Evolutionary conservation across 2,888 invertebrate species (phyloP), one percentile per base, ranked within the genome.

Genomic region (Cheilosia grossa): DNA sequence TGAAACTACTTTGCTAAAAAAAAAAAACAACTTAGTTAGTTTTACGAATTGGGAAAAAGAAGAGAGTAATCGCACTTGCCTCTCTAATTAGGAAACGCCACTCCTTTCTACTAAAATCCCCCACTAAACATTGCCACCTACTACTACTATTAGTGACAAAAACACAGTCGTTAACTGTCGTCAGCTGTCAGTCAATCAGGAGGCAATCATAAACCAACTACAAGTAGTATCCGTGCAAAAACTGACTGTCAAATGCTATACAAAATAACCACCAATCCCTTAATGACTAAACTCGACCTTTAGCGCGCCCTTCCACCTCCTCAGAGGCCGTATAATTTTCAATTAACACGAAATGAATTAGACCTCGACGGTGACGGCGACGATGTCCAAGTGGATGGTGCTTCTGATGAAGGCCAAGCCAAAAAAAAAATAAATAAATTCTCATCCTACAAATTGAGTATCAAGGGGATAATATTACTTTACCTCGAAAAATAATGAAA

Each of bases 301-400:
- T 61, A 53, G 30, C 47, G 15, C 24, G 13, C 47, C 66, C 72
- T 77, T 66, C 44, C 40, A 37, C 53, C 56, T 47, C 54, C 58
- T 3, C 54, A 56, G 37, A 66, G 40, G 40, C 24, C 21, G 47
- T 72, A 72, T 78, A 77, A 73, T 72, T 82, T 82, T 72, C 78
- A 72, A 82, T 82, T 82, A 82, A 64, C 72, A 66, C 66, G 61
- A 77, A 72, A 78, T 67, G 66, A 78, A 67, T 67, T 59, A 82
- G 59, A 44, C 59, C 24, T 19, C 24, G 30, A 47, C 10, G 19
- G 30, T 44, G 40, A 30, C 58, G 56, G 42, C 17, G 13, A 42
- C 58, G 17, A 58, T 51, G 40, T 4, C 58, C 27, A 40, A n/a
- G 19, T 42, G 6, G n/a, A 21, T 47, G 47, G 37, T 40, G 21